A percentile compares a stretch with the other conserved stretches of the same genome.
phyloP scores from a whole-genome alignment of 2,888 invertebrate species.

The Marronus borbonicus region DNA sequence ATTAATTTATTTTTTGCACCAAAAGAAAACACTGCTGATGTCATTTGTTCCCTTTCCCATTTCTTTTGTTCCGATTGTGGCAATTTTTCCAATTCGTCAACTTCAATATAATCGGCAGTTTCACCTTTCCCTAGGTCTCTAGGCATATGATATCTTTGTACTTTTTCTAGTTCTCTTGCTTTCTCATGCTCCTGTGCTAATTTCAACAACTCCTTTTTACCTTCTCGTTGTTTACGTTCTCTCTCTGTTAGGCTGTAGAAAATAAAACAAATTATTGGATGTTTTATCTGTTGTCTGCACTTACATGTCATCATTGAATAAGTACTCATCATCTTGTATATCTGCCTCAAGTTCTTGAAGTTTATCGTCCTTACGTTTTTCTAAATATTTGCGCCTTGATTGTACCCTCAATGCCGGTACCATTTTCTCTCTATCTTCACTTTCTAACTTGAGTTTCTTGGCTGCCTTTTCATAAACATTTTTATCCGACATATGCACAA shows the following conservation, averaged over 20 bases:
- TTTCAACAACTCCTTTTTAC: conserved; percentile 91
- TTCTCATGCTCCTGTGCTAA: conserved; percentile 96
- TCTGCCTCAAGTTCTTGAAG: conserved; percentile 95
- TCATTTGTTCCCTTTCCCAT: conserved; percentile 98
- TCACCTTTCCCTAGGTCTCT: conserved; percentile 85
- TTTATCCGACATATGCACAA: conserved; percentile 79
- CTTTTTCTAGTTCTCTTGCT: conserved; percentile 92
- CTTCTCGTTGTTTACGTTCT: conserved; percentile 88
- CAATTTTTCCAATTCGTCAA: conserved; percentile 88
- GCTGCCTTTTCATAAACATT: conserved; percentile 90
- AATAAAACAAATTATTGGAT: neutral
- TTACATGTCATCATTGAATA: conserved; percentile 92
- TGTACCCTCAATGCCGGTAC: conserved; percentile 91
- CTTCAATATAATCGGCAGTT: conserved; percentile 83
- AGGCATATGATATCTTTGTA: conserved; percentile 96
- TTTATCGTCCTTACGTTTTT: conserved; percentile 97
- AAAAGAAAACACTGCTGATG: conserved; percentile 92
- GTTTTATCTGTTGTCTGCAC: conserved; percentile 62
- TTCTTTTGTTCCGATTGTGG: conserved; percentile 90
- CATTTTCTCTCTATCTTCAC: conserved; percentile 88
- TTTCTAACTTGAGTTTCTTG: conserved; percentile 90
- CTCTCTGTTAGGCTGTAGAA: conserved; percentile 84
- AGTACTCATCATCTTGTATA: conserved; percentile 95
- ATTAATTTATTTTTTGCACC: conserved; percentile 89
- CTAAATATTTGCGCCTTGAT: conserved; percentile 94